Evolutionary conservation across 37 sponge, comb jelly and placozoan species (phyloP).

Genomic region (Cladorhizidae sp.): DNA sequence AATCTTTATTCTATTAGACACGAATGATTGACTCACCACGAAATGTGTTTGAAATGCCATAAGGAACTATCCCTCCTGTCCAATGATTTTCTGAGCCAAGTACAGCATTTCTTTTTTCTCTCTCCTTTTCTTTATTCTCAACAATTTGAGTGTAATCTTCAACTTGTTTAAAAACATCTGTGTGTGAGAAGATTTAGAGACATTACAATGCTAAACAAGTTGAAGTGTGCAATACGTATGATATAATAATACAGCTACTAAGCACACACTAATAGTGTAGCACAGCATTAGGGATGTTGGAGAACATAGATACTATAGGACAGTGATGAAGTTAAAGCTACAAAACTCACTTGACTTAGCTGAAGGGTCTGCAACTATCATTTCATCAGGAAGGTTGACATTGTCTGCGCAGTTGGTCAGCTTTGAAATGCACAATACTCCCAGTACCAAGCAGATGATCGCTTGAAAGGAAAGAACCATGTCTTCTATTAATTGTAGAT

Average conservation of each 20-base stretch:
- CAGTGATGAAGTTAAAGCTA: no score
- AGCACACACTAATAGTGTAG: no score
- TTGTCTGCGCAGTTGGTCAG: not conserved
- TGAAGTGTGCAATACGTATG: no score
- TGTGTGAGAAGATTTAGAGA: not conserved
- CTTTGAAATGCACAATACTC: not conserved
- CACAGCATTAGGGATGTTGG: no score
- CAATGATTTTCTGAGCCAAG: slow-evolving; percentile 23
- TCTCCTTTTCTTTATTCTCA: not conserved
- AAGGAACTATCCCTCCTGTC: slow-evolving; percentile 60
- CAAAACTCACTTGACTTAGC: slow-evolving; percentile 6
- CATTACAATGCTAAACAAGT: not conserved
- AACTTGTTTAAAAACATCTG: not conserved
- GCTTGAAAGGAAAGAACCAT: not conserved
- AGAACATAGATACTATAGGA: no score
- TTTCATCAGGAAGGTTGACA: not conserved
- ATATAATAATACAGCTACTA: no score
- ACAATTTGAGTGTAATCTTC: not conserved
- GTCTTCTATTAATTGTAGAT: no score
- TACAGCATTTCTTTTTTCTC: not conserved
- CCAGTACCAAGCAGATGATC: not conserved
- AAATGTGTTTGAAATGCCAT: slow-evolving; percentile 34
- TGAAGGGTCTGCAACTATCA: slow-evolving; percentile 12
- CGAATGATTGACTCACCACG: slow-evolving; percentile 25
- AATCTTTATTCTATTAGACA: not conserved